Evolutionary conservation across 2,113 vertebrate species (phyloP), one percentile per base, ranked within the genome.

Genomic region (Ptychochromis oligacanthus): DNA sequence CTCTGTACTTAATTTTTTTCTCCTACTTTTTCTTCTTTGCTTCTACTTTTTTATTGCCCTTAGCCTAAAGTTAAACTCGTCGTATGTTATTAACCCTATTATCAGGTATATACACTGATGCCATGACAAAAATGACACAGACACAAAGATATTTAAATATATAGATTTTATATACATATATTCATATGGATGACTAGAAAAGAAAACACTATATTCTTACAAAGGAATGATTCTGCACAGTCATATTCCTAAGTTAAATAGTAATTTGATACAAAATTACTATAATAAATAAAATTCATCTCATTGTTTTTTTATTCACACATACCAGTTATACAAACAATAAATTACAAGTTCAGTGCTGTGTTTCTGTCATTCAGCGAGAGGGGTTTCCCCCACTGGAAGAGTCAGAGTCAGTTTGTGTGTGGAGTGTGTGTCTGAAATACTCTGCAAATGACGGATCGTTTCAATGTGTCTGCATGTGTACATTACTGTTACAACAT

Each of bases 291-390:
- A 98, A 97, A 94, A 96, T 95, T 96, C 94, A 96, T 97, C 96
- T 97, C 95, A 96, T 96, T 95, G 89, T 67, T 96, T 92, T 84
- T 97, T 96, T 96, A 92, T 92, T 95, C 94, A 98, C 97, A 99
- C 97, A 98, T 96, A 97, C 91, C 89, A 97, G 96, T 98, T 97
- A 95, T 97, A 97, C 97, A 98, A 97, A 99, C 95, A 99, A 98
- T 99, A 99, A 99, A 98, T 99, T 98, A 99, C 97, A 97, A 97
- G 96, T 97, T 99, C 98, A 99, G 98, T 99, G 98, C 97, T 96
- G 95, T 94, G 94, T 96, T 96, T 94, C 93, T 91, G 91, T 95
- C 89, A 18, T 91, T 94, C 87, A 89, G 86, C 80, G 46, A 89
- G 87, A 86, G 62, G 70, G 88, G 84, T 87, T 93, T 90, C 3